Percentiles rank a stretch among this genome's conserved stretches.
These are phyloP conservation scores for Cremastobaeus sp. DNA, from an alignment of 2,888 invertebrate genomes.

Conservation along the genomic window DNA sequence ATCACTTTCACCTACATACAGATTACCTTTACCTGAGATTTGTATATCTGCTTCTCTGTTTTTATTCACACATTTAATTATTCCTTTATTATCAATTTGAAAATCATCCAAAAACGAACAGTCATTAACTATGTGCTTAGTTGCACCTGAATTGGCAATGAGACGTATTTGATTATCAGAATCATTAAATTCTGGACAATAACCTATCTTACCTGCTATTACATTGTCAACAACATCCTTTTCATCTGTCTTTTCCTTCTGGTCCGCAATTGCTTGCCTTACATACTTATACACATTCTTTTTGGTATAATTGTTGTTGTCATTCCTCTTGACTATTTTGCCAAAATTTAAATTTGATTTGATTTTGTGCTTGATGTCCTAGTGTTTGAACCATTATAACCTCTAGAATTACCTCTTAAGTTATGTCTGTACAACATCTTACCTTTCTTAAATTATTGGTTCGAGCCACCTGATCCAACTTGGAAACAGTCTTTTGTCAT, in stretches of 20 bases:
- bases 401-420: too few species aligned
- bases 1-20: not conserved
- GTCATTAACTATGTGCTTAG: not conserved
- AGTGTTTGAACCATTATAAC: too few species aligned
- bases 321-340: too few species aligned
- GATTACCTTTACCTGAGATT: not conserved
- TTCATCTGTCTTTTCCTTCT: not conserved
- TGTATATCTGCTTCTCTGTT: not conserved
- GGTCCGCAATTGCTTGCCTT: too few species aligned
- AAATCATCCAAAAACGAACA: not conserved
- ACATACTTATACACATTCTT: too few species aligned
- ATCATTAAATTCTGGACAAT: not conserved
- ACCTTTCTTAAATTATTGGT: not conserved
- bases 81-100: not conserved
- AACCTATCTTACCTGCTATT: not conserved
- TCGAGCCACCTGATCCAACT: not conserved
- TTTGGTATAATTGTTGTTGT: too few species aligned
- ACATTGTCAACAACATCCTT: not conserved
- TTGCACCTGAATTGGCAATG: not conserved
- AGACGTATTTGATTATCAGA: not conserved
- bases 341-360: too few species aligned
- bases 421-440: not conserved
- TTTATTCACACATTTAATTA: not conserved
- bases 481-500: not conserved
- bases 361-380: too few species aligned